Evolutionary conservation across 1,140 invertebrate species (phyloP), one percentile per base, ranked within the genome.

Genomic region (Heliconius melpomene): DNA sequence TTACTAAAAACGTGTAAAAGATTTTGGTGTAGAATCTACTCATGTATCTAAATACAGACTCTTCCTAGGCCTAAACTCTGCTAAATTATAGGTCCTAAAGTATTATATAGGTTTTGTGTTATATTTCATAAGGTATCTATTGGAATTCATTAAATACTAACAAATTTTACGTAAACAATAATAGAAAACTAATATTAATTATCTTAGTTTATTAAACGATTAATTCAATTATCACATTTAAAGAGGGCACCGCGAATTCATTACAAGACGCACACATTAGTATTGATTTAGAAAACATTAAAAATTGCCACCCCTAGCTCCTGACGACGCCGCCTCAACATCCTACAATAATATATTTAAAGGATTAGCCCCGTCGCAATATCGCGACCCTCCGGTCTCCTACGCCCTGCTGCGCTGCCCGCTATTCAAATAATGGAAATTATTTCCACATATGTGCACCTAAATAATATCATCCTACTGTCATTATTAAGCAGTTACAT

Each of bases 381-480:
- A 95, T 94, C 93, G 93, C 91, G 93, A 93, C 92, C 92, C 92
- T 93, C 90, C 83, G 80, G 81, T 72, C 75, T 77, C 77, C 79
- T 79, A 79, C 78, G 78, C 85, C 86, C 86, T 85, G 85, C 86
- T 86, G 87, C 86, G 86, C 87, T 85, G 85, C 83, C 84, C 90
- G 88, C 91, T 93, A 94, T 93, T 92, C 93, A 93, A 94, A 94
- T 93, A 94, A 94, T 94, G 93, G 91, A 93, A 93, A 94, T 94
- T 93, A 94, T 94, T 94, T 94, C 91, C 93, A 93, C 93, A 94
- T 94, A 94, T 94, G 92, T 93, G 93, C 93, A 91, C 91, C 91
- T 93, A 93, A 93, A 93, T 92, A 94, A 94, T 93, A 94, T 93
- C 89, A 94, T 94, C 94, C 86, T 85, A 84, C 87, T 89, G 92